phyloP scores from a whole-genome alignment of 2,113 vertebrate genomes.

The Dasyurus viverrinus region DNA sequence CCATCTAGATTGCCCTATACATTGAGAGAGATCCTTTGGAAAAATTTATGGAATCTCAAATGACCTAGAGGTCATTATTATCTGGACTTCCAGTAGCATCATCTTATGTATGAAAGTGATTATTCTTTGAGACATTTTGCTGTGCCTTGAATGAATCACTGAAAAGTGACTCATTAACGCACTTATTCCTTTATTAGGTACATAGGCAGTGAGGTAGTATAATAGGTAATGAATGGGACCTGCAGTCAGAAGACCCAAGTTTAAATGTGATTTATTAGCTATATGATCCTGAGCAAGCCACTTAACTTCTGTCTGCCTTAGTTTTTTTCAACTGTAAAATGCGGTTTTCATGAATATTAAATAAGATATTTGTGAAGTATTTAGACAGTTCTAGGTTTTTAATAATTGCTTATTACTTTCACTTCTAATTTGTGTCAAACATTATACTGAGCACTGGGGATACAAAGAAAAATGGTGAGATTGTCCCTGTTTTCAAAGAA shows the following conservation, averaged over 20 bases:
- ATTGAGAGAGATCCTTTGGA: neutral
- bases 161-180: neutral
- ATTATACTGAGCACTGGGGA: too few relatives aligned
- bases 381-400: too few relatives aligned
- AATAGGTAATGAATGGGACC: neutral
- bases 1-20: neutral
- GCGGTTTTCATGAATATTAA: too few relatives aligned
- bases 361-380: too few relatives aligned
- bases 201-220: neutral
- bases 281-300: neutral
- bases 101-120: neutral
- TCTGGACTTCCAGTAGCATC: neutral
- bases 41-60: neutral
- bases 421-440: too few relatives aligned
- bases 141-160: neutral
- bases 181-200: too few relatives aligned
- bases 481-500: too few relatives aligned
- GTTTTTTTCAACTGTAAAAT: neutral
- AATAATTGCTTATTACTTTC: too few relatives aligned
- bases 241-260: neutral
- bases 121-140: neutral
- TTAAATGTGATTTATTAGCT: neutral
- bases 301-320: neutral
- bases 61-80: neutral
- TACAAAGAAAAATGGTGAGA: too few relatives aligned